Conservation (phyloP, 2,888 invertebrate genomes). For the Galeruca laticollis region DNA sequence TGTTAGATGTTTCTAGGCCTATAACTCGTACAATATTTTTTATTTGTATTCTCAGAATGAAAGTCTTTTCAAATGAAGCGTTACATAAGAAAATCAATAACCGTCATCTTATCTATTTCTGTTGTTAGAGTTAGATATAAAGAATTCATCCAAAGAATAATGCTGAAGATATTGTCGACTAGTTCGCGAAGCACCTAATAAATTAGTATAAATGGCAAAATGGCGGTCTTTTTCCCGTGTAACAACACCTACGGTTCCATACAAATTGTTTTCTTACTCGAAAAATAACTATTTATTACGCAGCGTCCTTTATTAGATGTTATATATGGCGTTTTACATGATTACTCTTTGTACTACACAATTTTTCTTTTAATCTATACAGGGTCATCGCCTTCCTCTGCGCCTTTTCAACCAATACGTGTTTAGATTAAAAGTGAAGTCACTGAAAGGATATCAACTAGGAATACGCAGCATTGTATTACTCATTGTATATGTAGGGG, state of each 20-base stretch:
- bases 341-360: slow-evolving; percentile 37
- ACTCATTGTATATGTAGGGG: too few species aligned
- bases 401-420: neutral
- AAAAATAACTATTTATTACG: slow-evolving; percentile 43
- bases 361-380: slow-evolving; percentile 28
- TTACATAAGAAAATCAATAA: slow-evolving; percentile 23
- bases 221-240: slow-evolving; percentile 44
- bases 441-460: too few species aligned
- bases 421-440: too few species aligned
- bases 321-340: slow-evolving; percentile 43
- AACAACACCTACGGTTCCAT: slow-evolving; percentile 45
- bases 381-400: neutral
- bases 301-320: slow-evolving; percentile 45
- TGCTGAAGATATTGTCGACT: slow-evolving; percentile 44
- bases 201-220: slow-evolving; percentile 45
- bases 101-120: slow-evolving; percentile 17
- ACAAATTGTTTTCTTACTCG: slow-evolving; percentile 46
- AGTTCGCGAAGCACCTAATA: slow-evolving; percentile 42
- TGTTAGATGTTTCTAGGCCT: too few species aligned
- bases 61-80: neutral
- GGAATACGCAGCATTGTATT: too few species aligned
- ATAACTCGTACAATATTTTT: too few species aligned
- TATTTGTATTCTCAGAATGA: neutral
- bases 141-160: slow-evolving; percentile 28
- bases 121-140: neutral